These are phyloP conservation scores for Poeciliopsis gracilis DNA, from an alignment of 2,797 vertebrate species.

Conservation along the genomic window DNA sequence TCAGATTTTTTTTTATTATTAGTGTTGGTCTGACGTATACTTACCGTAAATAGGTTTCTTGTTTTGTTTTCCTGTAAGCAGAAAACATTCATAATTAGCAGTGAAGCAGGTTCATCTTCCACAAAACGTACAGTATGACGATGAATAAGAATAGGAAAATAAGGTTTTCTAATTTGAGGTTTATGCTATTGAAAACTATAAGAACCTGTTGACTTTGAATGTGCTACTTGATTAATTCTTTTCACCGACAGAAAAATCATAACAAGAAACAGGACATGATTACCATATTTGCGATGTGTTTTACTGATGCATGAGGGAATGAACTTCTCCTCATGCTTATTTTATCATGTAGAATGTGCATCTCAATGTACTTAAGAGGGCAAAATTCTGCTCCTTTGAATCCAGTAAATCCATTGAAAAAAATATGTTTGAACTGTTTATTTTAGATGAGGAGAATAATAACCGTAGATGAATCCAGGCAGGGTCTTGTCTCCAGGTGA, in stretches of 20 bases:
- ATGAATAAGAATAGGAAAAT: background rate
- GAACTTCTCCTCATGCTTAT: background rate
- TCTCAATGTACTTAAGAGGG: background rate
- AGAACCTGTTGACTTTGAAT: background rate
- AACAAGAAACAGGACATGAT: background rate
- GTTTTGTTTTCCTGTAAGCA: background rate
- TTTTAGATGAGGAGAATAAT: conserved; percentile 10
- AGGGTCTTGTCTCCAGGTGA: conserved; percentile 33
- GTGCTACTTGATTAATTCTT: background rate
- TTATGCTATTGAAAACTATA: background rate
- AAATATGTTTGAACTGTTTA: conserved; percentile 16
- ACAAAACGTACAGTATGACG: background rate
- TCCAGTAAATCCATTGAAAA: conserved; percentile 6
- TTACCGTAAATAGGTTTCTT: background rate
- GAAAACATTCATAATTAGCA: background rate
- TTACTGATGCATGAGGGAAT: background rate
- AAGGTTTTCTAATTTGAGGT: background rate
- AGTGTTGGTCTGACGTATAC: background rate
- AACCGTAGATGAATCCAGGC: conserved; percentile 17
- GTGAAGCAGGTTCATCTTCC: background rate
- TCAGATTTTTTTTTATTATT: background rate
- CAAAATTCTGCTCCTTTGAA: background rate
- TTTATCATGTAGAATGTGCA: background rate
- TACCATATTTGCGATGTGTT: background rate
- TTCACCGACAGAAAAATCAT: background rate